Conservation (phyloP, 2,113 vertebrate genomes). For the Carassius auratus region DNA sequence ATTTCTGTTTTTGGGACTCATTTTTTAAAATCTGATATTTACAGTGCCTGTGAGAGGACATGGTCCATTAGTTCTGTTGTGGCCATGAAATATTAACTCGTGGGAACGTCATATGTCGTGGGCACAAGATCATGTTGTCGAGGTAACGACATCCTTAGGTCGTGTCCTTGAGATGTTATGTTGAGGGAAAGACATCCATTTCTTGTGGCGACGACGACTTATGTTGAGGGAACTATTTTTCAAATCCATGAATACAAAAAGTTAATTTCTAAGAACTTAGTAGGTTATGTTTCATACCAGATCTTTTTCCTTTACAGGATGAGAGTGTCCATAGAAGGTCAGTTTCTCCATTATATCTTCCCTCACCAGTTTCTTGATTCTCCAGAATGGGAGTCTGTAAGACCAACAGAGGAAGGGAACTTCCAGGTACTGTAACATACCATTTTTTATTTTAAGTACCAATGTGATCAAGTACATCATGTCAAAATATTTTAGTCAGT, state of each 20-base stretch:
- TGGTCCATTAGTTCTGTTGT: too few species aligned
- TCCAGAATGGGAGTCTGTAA: constrained; percentile 95
- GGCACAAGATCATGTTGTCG: too few species aligned
- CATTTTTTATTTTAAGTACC: neutral
- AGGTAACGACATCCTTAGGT: too few species aligned
- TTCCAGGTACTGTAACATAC: constrained; percentile 79
- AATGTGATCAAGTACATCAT: neutral
- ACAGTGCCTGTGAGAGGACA: too few species aligned
- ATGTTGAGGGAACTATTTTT: neutral
- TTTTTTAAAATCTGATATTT: too few species aligned
- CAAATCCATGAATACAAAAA: neutral
- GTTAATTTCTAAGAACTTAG: neutral
- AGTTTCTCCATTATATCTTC: constrained; percentile 97
- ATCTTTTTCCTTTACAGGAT: constrained; percentile 76
- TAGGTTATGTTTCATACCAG: neutral
- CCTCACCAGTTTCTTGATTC: constrained; percentile 96
- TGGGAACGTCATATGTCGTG: too few species aligned
- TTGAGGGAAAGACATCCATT: too few species aligned
- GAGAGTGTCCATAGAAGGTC: constrained; percentile 91
- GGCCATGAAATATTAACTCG: too few species aligned
- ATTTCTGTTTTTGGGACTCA: too few species aligned
- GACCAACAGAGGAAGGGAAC: constrained; percentile 90
- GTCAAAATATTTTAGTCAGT: neutral
- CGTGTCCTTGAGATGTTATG: too few species aligned
- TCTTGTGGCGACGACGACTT: too few species aligned